A percentile compares a stretch with the other conserved stretches of the same genome.
Evolutionary conservation across 1,140 invertebrate species (phyloP).

Genomic region (Zelostemma sp.): DNA sequence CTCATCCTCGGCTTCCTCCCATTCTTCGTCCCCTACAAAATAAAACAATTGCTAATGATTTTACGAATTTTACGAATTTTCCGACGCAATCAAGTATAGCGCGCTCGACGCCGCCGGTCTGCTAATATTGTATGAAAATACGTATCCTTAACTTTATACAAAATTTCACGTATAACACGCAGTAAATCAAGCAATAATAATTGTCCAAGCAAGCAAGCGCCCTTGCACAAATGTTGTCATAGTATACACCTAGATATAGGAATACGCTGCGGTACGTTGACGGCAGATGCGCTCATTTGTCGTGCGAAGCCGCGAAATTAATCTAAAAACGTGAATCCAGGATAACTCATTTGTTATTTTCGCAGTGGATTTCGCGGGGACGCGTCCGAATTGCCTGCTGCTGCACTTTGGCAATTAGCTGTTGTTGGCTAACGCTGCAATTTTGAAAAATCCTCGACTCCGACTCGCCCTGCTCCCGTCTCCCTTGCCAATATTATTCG

Average conservation of each 20-base stretch:
- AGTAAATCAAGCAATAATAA: slow-evolving; percentile 15
- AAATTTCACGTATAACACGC: neutral
- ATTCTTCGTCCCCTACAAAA: slow-evolving; percentile 63
- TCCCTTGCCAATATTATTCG: neutral
- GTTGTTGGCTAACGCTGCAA: no score
- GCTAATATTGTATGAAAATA: no score
- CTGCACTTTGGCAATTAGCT: slow-evolving; percentile 24
- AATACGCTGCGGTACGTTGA: no score
- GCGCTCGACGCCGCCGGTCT: no score
- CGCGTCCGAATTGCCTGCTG: slow-evolving; percentile 18
- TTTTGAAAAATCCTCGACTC: neutral
- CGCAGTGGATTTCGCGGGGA: slow-evolving; percentile 3
- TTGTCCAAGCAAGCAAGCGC: no score
- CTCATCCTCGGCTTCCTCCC: slow-evolving; percentile 56
- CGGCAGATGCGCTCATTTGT: slow-evolving; percentile 34
- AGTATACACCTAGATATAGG: no score
- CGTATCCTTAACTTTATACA: neutral
- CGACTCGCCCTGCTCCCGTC: neutral
- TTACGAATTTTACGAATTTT: no score
- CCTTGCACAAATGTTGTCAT: no score
- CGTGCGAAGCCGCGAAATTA: slow-evolving; percentile 38
- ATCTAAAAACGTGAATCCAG: slow-evolving; percentile 41
- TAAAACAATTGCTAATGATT: neutral
- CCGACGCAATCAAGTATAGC: no score
- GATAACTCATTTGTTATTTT: slow-evolving; percentile 31